Evolutionary conservation across 2,888 invertebrate species (phyloP), one percentile per base, ranked within the genome.

Genomic region (Trilocha varians): DNA sequence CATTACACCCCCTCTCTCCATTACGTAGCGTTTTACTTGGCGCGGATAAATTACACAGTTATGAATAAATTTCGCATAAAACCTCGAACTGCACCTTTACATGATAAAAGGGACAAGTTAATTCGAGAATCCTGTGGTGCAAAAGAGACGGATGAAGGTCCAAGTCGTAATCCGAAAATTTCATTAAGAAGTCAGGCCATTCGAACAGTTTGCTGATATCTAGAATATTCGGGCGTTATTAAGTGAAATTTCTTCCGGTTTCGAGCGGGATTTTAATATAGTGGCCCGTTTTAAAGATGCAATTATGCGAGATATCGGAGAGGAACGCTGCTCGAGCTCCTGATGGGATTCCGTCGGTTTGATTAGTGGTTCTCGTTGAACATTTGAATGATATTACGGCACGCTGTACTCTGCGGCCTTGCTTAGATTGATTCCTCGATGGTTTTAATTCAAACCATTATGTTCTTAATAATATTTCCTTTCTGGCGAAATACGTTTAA

Each of bases 1-100:
- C 70, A 72, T 77, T 71, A 67, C 62, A 64, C 70, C 65, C 61
- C 63, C 66, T 52, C 62, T 64, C 65, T 59, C 72, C 77, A 82
- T 82, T 82, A 80, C 79, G 56, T 53, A 68, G 67, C 77, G 72
- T 77, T 82, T 80, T 76, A 78, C 82, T 80, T 68, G 65, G 65
- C 72, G 62, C 66, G 79, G 82, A 84, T 86, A 82, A 85, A 86
- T 86, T 86, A 86, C 82, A 70, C 75, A 73, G 85, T 86, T 86
- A 87, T 87, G 87, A 87, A 87, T 87, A 87, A 86, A 86, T 86
- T 85, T 87, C 80, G 67, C 84, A 86, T 87, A 86, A 86, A 86
- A 83, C 78, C 83, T 72, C 54, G 64, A 65, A 79, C 71, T 84
- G 86, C 84, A 85, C 84, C 84, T 84, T 80, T 70, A 76, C 76